Conservation (phyloP, 2,113 vertebrate species). For the Corydoras sp. region DNA sequence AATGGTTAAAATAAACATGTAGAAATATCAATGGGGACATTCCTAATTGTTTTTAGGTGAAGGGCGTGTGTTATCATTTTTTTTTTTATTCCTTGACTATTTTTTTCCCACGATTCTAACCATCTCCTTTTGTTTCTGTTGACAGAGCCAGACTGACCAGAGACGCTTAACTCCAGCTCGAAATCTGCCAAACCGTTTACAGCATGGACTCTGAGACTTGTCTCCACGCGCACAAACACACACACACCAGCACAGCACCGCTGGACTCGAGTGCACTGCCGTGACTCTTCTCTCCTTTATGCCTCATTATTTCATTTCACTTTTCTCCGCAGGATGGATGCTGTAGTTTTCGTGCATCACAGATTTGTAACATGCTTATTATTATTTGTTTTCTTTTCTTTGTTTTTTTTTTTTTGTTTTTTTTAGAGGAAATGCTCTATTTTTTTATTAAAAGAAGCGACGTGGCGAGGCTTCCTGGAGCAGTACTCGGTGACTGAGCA, state of each 20-base stretch:
- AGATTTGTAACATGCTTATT: slow-evolving; percentile 51
- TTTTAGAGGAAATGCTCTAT: slow-evolving; percentile 55
- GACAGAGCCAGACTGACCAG: slow-evolving; percentile 65
- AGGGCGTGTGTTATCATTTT: too few relatives aligned
- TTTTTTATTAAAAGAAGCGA: slow-evolving; percentile 39
- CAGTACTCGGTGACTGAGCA: too few relatives aligned
- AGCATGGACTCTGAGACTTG: slow-evolving; percentile 51
- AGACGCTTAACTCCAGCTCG: slow-evolving; percentile 59
- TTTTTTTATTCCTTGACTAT: too few relatives aligned
- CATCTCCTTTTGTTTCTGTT: slow-evolving; percentile 34
- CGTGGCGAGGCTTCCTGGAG: background rate
- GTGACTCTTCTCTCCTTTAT: slow-evolving; percentile 20
- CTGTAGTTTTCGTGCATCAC: slow-evolving; percentile 53
- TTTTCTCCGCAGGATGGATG: slow-evolving; percentile 41
- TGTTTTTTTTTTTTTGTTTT: slow-evolving; percentile 33
- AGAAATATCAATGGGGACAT: too few relatives aligned
- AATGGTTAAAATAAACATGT: too few relatives aligned
- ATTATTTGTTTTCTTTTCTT: too few relatives aligned
- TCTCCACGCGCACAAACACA: background rate
- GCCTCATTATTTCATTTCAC: slow-evolving; percentile 9
- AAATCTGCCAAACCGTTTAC: slow-evolving; percentile 58
- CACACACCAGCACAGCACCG: slow-evolving; percentile 47
- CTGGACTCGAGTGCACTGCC: slow-evolving; percentile 23
- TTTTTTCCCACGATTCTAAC: too few relatives aligned
- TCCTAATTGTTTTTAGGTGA: too few relatives aligned